Evolutionary conservation across 2,888 invertebrate genomes (phyloP).

Genomic region (Lampropteryx suffumata): DNA sequence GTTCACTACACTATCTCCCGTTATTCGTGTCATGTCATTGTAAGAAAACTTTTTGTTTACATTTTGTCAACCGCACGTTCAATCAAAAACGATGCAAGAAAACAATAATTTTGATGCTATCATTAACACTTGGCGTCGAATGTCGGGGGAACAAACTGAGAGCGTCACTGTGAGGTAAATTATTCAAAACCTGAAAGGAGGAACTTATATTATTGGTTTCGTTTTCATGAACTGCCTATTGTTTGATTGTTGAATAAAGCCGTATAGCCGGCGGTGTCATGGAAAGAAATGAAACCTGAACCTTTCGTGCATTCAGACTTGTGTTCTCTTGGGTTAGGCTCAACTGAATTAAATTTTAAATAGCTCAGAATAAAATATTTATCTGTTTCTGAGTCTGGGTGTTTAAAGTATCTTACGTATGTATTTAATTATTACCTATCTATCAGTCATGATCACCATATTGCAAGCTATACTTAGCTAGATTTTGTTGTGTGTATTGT

Average conservation of each 20-base stretch:
- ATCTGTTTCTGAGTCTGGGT: too few species aligned
- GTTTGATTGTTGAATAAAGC: too few species aligned
- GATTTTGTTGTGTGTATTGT: too few species aligned
- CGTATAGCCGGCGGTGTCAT: slow-evolving; percentile 10
- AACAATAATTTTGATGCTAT: slow-evolving; percentile 72
- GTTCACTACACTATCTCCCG: too few species aligned
- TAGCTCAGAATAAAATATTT: too few species aligned
- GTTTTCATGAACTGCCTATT: slow-evolving; percentile 7
- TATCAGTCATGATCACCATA: too few species aligned
- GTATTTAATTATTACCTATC: too few species aligned
- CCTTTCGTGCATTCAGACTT: neutral
- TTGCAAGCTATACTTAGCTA: too few species aligned
- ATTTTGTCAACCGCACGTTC: slow-evolving; percentile 24
- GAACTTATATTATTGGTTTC: slow-evolving; percentile 32
- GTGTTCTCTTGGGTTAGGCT: neutral
- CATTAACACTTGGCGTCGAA: slow-evolving; percentile 72
- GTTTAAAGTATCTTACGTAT: too few species aligned
- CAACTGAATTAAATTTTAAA: neutral
- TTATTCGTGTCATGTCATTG: neutral
- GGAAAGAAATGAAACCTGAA: slow-evolving; percentile 23
- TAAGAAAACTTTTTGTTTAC: slow-evolving; percentile 32
- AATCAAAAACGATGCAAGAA: slow-evolving; percentile 61
- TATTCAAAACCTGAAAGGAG: slow-evolving; percentile 27
- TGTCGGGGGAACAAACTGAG: slow-evolving; percentile 66
- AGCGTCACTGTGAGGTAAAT: slow-evolving; percentile 63